A percentile compares a stretch with the other conserved stretches of the same genome.
These are phyloP conservation scores for Pristionchus arcanus DNA, from an alignment of 2,888 invertebrate species.

Conservation along the genomic window DNA sequence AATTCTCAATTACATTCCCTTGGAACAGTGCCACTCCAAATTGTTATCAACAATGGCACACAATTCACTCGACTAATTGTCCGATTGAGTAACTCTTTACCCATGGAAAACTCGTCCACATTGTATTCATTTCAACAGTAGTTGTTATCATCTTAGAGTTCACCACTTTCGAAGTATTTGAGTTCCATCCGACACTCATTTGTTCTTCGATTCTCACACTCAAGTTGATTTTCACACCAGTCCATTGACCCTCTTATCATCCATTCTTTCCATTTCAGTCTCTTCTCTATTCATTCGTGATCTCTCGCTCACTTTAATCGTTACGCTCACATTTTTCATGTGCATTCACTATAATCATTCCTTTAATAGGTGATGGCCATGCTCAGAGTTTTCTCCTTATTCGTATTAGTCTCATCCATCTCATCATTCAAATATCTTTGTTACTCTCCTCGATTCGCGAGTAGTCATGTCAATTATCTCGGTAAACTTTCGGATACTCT, in stretches of 20 bases:
- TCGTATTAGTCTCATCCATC: background rate
- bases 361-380: background rate
- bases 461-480: slow-evolving; percentile 66
- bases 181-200: background rate
- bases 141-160: background rate
- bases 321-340: background rate
- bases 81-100: background rate
- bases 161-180: background rate
- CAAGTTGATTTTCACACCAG: background rate
- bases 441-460: slow-evolving; percentile 65
- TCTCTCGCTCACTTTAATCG: background rate
- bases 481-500: slow-evolving; percentile 64
- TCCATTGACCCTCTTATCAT: background rate
- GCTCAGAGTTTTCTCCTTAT: background rate
- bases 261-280: background rate
- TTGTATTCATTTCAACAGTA: background rate
- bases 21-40: background rate
- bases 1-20: background rate
- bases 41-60: background rate
- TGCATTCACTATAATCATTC: background rate
- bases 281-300: background rate
- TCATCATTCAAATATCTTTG: slow-evolving; percentile 58
- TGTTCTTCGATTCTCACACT: background rate
- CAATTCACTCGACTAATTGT: background rate
- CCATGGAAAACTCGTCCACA: background rate